phyloP scores from a whole-genome alignment of 2,888 invertebrate genomes.

The Encarsia formosa region DNA sequence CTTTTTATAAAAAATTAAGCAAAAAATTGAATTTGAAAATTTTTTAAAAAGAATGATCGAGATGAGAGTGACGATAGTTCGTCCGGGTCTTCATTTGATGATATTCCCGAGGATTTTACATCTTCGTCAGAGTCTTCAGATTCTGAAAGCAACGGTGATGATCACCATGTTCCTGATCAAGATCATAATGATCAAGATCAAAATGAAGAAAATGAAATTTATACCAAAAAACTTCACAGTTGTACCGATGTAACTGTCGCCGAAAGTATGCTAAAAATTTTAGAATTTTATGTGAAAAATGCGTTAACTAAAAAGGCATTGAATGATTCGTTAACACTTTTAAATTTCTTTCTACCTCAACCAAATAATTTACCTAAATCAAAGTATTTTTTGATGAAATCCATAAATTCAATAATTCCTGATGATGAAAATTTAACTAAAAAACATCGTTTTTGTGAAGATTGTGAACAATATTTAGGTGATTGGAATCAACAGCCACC shows the following conservation, averaged over 20 bases:
- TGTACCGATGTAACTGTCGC: not conserved
- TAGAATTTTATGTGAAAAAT: slow-evolving; percentile 9
- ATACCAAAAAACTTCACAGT: not conserved
- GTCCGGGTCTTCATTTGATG: too few relatives aligned
- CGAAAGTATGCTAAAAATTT: slow-evolving; percentile 2
- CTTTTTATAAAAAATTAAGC: too few relatives aligned
- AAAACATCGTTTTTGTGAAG: slow-evolving; percentile 2
- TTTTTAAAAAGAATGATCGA: too few relatives aligned
- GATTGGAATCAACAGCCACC: not conserved
- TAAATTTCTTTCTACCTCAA: slow-evolving; percentile 5
- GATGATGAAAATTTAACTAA: not conserved
- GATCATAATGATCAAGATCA: not conserved
- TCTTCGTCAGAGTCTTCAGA: too few relatives aligned
- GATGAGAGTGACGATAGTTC: too few relatives aligned
- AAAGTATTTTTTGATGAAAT: slow-evolving; percentile 10
- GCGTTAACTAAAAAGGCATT: slow-evolving; percentile 4
- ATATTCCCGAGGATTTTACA: too few relatives aligned
- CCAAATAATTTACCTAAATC: slow-evolving; percentile 12
- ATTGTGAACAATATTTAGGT: slow-evolving; percentile 11
- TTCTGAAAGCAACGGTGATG: too few relatives aligned
- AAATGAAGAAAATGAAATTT: not conserved
- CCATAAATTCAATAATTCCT: slow-evolving; percentile 1
- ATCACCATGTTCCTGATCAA: too few relatives aligned
- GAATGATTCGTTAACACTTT: not conserved
- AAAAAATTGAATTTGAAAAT: too few relatives aligned